Evolutionary conservation across 2,888 invertebrate species (phyloP).

Genomic region (Drosophila vallismaia): DNA sequence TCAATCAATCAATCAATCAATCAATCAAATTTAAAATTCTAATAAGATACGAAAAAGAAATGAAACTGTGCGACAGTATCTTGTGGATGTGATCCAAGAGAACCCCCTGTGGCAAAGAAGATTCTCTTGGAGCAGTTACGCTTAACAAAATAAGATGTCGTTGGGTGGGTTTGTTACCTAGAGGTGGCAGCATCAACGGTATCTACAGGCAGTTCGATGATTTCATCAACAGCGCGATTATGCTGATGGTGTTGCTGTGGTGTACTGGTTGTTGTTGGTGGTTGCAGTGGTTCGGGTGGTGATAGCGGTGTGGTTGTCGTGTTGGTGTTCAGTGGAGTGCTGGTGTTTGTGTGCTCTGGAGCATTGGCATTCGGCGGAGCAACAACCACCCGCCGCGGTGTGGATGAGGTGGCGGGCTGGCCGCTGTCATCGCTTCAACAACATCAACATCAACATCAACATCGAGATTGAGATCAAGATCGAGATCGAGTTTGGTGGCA

Average conservation of each 20-base stretch:
- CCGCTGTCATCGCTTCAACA: conserved; percentile 59
- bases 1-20: too few relatives aligned
- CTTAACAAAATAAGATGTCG: not conserved
- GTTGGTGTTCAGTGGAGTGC: conserved; percentile 67
- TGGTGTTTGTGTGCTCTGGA: conserved; percentile 53
- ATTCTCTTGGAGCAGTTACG: not conserved
- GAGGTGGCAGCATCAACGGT: conserved; percentile 76
- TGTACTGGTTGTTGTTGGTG: conserved; percentile 75
- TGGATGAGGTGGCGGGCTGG: conserved; percentile 71
- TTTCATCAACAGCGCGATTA: conserved; percentile 66
- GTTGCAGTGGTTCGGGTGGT: conserved; percentile 68
- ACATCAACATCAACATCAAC: conserved; percentile 24
- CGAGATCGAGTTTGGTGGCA: conserved; percentile 15
- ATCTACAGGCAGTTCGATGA: conserved; percentile 81
- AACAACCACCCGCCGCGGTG: conserved; percentile 69
- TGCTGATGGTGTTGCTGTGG: conserved; percentile 66
- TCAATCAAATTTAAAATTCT: conserved; percentile 3
- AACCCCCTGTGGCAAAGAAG: too few relatives aligned
- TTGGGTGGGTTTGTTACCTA: conserved; percentile 73
- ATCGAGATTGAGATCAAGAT: conserved; percentile 31
- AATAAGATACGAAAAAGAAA: not conserved
- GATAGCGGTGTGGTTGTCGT: conserved; percentile 75
- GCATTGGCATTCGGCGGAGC: conserved; percentile 42
- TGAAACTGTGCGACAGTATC: not conserved
- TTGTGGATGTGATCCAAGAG: not conserved